Evolutionary conservation across 2,888 invertebrate genomes (phyloP), one percentile per base, ranked within the genome.

Genomic region (Tortricodes alternella): DNA sequence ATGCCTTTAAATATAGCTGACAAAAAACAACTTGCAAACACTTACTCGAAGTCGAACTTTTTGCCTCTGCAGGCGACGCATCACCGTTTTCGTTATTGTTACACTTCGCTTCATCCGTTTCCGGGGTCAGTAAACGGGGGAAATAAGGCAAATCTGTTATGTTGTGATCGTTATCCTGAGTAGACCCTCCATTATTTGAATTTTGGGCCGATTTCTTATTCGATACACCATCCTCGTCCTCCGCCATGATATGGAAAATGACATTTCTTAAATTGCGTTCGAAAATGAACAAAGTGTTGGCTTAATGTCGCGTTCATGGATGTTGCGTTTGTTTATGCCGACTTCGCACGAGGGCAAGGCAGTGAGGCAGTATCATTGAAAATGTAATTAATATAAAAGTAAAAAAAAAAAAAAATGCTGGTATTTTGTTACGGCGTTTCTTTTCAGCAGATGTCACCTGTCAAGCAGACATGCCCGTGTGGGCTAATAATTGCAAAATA

Each of bases 161-260:
- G 76, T 80, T 82, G 68, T 83, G 82, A 61, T 87, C 85, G 64
- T 82, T 85, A 66, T 85, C 86, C 66, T 87, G 83, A 60, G 76
- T 74, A 44, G 77, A 65, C 53, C 66, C 80, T 49, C 73, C 80
- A 67, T 83, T 83, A 76, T 85, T 83, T 68, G 79, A 81, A 85
- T 88, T 88, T 86, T 87, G 79, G 64, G 83, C 77, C 61, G 83
- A 83, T 75, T 88, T 89, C 78, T 84, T 89, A 77, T 89, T 83
- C 71, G 88, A 85, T 85, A 82, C 83, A 85, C 89, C 85, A 76
- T 90, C 89, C 71, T 90, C 90, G 73, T 89, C 91, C 71, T 91
- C 90, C 91, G 91, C 91, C 91, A 91, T 91, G 85, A 89, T 89
- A 82, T 70, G 78, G 76, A 82, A 84, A 80, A 74, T 88, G 89